Evolutionary conservation across 2,888 invertebrate species (phyloP).

Genomic region (Drosophila atroscutellata): DNA sequence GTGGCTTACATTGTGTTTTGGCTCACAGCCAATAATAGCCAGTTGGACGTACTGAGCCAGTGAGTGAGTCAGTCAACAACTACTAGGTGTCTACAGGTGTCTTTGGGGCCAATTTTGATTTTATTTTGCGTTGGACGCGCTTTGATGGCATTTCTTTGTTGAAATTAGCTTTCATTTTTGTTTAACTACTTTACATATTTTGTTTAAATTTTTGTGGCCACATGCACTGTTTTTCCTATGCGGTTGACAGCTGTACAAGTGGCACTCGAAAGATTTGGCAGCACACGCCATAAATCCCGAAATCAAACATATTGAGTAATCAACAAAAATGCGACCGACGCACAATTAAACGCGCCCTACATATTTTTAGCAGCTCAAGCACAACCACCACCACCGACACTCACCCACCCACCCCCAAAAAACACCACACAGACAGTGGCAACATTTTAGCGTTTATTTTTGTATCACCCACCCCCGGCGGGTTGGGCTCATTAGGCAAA

Average conservation of each 20-base stretch:
- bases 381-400: constrained; percentile 8
- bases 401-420: constrained; percentile 24
- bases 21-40: constrained; percentile 66
- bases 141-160: constrained; percentile 64
- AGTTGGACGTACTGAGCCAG: constrained; percentile 18
- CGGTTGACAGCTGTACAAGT: constrained; percentile 71
- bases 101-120: constrained; percentile 21
- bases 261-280: constrained; percentile 46
- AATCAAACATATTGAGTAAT: constrained; percentile 84
- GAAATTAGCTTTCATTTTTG: constrained; percentile 55
- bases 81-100: constrained; percentile 65
- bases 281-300: constrained; percentile 66
- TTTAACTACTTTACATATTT: constrained; percentile 1
- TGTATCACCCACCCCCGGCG: constrained; percentile 26
- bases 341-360: constrained; percentile 45
- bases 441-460: constrained; percentile 11
- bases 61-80: constrained; percentile 35
- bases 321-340: constrained; percentile 69
- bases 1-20: constrained; percentile 58
- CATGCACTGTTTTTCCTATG: constrained; percentile 35
- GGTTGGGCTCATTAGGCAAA: constrained; percentile 72
- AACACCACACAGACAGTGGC: background rate
- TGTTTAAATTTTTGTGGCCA: constrained; percentile 39
- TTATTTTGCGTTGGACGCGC: constrained; percentile 38
- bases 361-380: constrained; percentile 20